Evolutionary conservation across 2,888 invertebrate genomes (phyloP).

Genomic region (Argyra leucocephala): DNA sequence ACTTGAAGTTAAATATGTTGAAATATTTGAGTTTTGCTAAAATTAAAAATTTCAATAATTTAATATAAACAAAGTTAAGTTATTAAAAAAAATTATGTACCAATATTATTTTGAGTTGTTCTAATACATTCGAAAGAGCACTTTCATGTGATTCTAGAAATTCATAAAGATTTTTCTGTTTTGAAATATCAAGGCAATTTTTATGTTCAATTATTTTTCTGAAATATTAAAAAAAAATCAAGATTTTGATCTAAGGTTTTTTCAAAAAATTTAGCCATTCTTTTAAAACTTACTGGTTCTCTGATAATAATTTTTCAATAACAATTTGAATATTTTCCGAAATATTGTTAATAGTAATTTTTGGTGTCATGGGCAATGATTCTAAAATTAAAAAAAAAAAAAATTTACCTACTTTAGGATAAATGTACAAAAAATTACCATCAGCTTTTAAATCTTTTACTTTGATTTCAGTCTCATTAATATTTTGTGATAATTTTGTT

Average conservation of each 20-base stretch:
- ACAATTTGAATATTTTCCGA: conserved; percentile 15
- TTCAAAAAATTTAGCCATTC: too few species aligned
- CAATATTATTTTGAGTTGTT: conserved; percentile 32
- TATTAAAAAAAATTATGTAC: conserved; percentile 15
- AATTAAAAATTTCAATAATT: conserved; percentile 9
- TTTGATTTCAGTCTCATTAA: not conserved
- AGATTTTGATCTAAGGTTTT: not conserved
- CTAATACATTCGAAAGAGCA: conserved; percentile 36
- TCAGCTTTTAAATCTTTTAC: not conserved
- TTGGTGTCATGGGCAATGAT: too few species aligned
- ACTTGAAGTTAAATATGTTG: conserved; percentile 32
- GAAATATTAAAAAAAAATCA: not conserved
- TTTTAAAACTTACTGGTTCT: conserved; percentile 16
- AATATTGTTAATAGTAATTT: too few species aligned
- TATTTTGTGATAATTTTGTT: not conserved
- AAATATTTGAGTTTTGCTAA: conserved; percentile 20
- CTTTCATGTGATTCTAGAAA: conserved; percentile 36
- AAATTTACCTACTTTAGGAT: too few species aligned
- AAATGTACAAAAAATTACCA: not conserved
- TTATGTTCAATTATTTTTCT: conserved; percentile 15
- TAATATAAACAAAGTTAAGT: conserved; percentile 23
- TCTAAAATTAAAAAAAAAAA: too few species aligned
- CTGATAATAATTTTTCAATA: conserved; percentile 15
- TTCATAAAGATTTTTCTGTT: conserved; percentile 14
- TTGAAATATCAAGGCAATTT: conserved; percentile 8